Percentiles rank a stretch among this genome's conserved stretches.
These are phyloP conservation scores for Neomicropteryx cornuta DNA, from an alignment of 1,140 invertebrate species.

Conservation along the genomic window DNA sequence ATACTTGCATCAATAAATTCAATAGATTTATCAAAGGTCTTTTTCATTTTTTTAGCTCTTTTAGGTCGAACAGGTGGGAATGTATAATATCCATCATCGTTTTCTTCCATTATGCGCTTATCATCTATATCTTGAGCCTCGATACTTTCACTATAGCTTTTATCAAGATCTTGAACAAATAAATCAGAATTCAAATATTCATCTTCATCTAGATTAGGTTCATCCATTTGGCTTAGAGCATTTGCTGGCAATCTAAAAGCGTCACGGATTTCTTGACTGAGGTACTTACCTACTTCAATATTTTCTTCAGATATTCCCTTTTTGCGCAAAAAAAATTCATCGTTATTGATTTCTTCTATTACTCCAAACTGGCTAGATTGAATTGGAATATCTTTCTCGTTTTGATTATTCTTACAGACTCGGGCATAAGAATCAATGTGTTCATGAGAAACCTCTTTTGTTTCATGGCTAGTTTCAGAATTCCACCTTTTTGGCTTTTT, in stretches of 20 bases:
- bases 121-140: slow-evolving; percentile 23
- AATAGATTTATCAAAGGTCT: slow-evolving; percentile 21
- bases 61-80: slow-evolving; percentile 37
- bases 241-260: slow-evolving; percentile 58
- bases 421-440: no score
- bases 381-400: no score
- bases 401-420: no score
- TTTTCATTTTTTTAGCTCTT: slow-evolving; percentile 36
- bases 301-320: slow-evolving; percentile 72
- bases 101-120: slow-evolving; percentile 31
- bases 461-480: no score
- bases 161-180: no score
- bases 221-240: slow-evolving; percentile 46
- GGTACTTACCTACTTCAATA: slow-evolving; percentile 61
- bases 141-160: no score
- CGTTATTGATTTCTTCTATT: slow-evolving; percentile 74
- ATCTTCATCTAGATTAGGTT: slow-evolving; percentile 21
- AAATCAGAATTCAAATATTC: slow-evolving; percentile 28
- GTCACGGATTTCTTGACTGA: slow-evolving; percentile 66
- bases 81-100: slow-evolving; percentile 38
- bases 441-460: no score
- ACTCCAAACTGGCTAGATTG: no score
- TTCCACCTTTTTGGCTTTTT: slow-evolving; percentile 15
- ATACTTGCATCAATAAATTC: slow-evolving; percentile 32
- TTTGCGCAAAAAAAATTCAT: slow-evolving; percentile 73